Conservation (phyloP, 2,888 invertebrate species). For the Melikaiella ostensackeni region DNA sequence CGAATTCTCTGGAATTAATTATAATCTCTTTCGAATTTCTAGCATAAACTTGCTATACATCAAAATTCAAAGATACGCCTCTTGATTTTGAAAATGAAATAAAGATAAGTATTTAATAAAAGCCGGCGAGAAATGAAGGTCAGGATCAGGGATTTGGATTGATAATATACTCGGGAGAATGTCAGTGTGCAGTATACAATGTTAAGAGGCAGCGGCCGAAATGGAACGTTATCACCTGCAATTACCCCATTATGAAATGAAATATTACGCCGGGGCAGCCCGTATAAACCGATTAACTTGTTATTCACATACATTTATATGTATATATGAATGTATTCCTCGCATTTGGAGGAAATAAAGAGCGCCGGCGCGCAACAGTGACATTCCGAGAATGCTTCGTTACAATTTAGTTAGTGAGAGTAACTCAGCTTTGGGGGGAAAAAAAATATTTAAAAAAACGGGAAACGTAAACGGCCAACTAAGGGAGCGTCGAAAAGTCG, state of each 20-base stretch:
- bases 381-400: slow-evolving; percentile 5
- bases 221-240: background rate
- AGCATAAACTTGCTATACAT: no score
- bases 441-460: background rate
- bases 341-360: background rate
- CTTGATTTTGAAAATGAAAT: background rate
- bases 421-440: background rate
- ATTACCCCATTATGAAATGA: slow-evolving; percentile 8
- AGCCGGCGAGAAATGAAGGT: no score
- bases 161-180: background rate
- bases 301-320: no score
- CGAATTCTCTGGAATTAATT: background rate
- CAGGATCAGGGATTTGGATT: background rate
- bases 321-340: background rate
- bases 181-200: background rate
- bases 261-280: background rate
- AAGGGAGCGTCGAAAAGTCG: slow-evolving; percentile 6
- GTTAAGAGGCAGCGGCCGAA: background rate
- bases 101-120: background rate
- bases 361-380: background rate
- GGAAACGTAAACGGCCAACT: background rate
- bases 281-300: background rate
- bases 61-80: no score
- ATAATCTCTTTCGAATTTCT: no score
- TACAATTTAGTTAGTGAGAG: background rate